Base-by-base conservation (phyloP, 2,797 vertebrate species). In the Melanotaenia parkinsoni region DNA sequence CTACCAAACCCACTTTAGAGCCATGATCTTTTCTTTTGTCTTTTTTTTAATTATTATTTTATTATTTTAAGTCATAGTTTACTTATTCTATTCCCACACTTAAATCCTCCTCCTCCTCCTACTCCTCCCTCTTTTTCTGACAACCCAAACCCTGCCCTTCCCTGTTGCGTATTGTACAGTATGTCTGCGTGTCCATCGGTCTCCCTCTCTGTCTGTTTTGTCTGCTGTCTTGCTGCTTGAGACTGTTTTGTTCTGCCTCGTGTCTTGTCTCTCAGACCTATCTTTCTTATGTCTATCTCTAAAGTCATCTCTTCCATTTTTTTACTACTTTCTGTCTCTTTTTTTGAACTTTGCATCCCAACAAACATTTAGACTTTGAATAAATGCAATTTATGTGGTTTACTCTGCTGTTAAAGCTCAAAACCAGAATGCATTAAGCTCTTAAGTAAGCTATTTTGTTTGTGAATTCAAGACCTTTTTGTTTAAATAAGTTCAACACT, bases 131-230 rank as follows among this genome's bases (percentile, higher is more conserved):
- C 88, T 83, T 86, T 86, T 80, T 81, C 60, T 70, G 6, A 91
- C 50, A 86, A 79, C 86, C 73, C 73, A 56, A 70, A 50, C 30
- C 88, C 35, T 28, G 65, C 75, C 82, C 72, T 60, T 57, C 73
- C 86, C 85, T 78, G 74, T 80, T 85, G 87, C 80, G 83, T 91
- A 91, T 81, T 88, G 94, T 95, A 94, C 84, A 96, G 94, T 95
- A 93, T 88, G 93, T 94, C 93, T 88, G 87, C 78, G 91, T 94
- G 87, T 89, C 82, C 93, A 95, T 95, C 93, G 86, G 85, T 94
- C 93, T 94, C 84, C 94, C 85, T 95, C 94, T 94, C 80, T 82
- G 94, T 94, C 80, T 82, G 67, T 90, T 92, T 80, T 81, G 82
- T 91, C 88, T 83, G 85, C 88, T 91, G 79, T 91, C 87, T 91